Evolutionary conservation across 92 coral and sea anemone species (phyloP).

Genomic region (Epizoanthus scotinus): DNA sequence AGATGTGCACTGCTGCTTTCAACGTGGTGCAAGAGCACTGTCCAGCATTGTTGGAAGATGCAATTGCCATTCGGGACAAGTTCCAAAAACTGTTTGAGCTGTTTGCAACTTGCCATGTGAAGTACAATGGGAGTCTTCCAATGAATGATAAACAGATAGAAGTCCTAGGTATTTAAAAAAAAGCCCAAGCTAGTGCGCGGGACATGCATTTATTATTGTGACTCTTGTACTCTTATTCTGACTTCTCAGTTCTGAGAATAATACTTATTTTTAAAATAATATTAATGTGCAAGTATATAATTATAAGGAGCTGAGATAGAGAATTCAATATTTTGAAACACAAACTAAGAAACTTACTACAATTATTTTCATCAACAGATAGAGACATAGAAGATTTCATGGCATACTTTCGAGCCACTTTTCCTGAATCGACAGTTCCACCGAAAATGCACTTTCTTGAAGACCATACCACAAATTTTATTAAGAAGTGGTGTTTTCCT

Average conservation of each 20-base stretch:
- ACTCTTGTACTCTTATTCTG: no score
- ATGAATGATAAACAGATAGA: background rate
- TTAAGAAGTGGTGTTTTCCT: background rate
- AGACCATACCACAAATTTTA: background rate
- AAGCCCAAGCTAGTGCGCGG: no score
- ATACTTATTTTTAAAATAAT: background rate
- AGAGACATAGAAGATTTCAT: background rate
- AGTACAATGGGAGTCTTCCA: slow-evolving; percentile 6
- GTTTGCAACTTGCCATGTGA: background rate
- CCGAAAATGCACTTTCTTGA: slow-evolving; percentile 6
- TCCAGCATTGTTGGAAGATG: background rate
- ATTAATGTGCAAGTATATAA: background rate
- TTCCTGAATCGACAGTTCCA: background rate
- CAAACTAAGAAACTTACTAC: background rate
- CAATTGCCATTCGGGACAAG: slow-evolving; percentile 14
- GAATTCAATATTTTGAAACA: background rate
- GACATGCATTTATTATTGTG: no score
- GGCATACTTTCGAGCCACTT: background rate
- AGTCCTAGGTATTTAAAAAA: background rate
- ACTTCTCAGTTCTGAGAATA: background rate
- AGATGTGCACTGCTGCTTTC: background rate
- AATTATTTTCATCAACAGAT: background rate
- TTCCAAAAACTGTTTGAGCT: background rate
- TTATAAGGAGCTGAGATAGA: background rate
- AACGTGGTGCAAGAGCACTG: background rate